Base-by-base conservation (phyloP, 2,888 invertebrate genomes). In the Drosophila setosimentum region DNA sequence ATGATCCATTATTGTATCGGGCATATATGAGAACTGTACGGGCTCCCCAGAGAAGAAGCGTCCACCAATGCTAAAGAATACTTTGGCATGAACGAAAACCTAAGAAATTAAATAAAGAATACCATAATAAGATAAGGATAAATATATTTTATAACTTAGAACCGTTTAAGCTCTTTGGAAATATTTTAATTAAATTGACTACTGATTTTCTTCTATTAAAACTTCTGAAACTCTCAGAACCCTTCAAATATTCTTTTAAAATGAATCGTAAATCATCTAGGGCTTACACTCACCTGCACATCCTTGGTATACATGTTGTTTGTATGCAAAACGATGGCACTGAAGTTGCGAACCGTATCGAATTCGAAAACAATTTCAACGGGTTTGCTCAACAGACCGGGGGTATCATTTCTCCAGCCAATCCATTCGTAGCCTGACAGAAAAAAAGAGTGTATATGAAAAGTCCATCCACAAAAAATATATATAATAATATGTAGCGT, bases 291-390 rank as follows among this genome's bases (percentile, higher is more conserved):
- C 93, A 95, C 96, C 95, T 96, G 95, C 30, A 97, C 96, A 89
- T 96, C 96, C 92, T 96, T 96, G 76, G 94, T 95, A 91, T 95
- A 96, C 93, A 95, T 95, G 93, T 97, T 97, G 93, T 96, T 97
- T 68, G 96, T 95, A 92, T 96, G 96, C 71, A 97, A 94, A 82
- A 95, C 94, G 84, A 96, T 95, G 63, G 95, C 95, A 57, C 96
- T 95, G 93, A 97, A 97, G 93, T 97, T 97, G 70, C 96, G 94
- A 60, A 96, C 95, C 78, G 94, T 94, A 92, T 97, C 96, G 93
- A 97, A 97, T 92, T 96, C 96, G 92, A 97, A 97, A 53, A 95
- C 94, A 71, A 97, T 95, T 92, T 96, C 96, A 37, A 97, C 94
- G 21, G 96, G 96, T 80, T 94, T 94, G 58, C 95, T 95, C 61